Base-by-base conservation (phyloP, 2,797 vertebrate genomes). In the Pseudocheirus occidentalis region DNA sequence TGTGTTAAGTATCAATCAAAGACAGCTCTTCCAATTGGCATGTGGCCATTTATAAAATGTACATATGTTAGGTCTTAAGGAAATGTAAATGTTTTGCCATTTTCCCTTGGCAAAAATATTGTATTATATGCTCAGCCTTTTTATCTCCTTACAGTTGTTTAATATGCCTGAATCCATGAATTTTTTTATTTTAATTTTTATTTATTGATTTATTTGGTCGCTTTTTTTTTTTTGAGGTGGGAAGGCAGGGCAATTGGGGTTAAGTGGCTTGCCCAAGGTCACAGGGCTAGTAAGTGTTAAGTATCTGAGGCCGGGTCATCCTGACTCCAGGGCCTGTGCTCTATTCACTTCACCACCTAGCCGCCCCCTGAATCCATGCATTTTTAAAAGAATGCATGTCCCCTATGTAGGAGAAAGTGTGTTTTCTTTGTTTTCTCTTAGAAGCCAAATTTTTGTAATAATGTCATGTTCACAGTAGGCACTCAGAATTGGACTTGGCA, bases 11-110 rank as follows among this genome's bases (percentile, higher is more conserved):
- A 54, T 24, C 62, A 55, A 73, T 94, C 81, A 91, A 93, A 58
- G 66, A 24, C 4, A 95, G 1, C 31, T 95, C 53, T 90, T 95
- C 93, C 95, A 94, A 94, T 93, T 94, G 92, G 56, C 40, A 96
- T 29, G 73, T 28, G 90, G 73, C 73, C 40, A 87, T 90, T 90
- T 55, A 55, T 55, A 55, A 90, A 90, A 90, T 90, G 27, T 53
- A 53, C 90, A 90, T 27, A 90, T 87, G 73, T 50, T 87, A 87
- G 40, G 40, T 87, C 73, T 87, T 87, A 87, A 91, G 93, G 96
- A 92, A 13, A 66, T 94, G 7, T 46, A 92, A 29, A 54, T 94
- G 21, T 4, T 87, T 87, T 87, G 40, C 73, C 73, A 56, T 52
- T 73, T 92, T 93, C 58, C 53, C 59, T n/a, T 93, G 54, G 50